Base-by-base conservation (phyloP, 2,797 vertebrate species). In the Pteropus rufus region DNA sequence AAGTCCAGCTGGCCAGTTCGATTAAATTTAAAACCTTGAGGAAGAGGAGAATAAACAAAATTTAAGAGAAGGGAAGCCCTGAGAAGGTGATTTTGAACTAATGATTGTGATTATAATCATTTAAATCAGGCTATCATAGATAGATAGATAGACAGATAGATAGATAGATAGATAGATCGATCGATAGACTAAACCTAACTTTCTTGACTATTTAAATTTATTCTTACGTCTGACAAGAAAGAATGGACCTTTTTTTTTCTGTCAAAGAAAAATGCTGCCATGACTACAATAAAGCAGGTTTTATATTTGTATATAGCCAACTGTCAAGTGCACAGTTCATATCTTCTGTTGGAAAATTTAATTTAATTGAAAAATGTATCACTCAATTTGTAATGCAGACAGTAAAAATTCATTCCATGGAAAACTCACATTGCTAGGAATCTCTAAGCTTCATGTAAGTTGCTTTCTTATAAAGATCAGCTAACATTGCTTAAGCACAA, bases 381-480 rank as follows among this genome's bases (percentile, higher is more conserved):
- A 79, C 52, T 93, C 67, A 34, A 39, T 96, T 69, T 93, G 19
- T 90, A 88, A 70, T 39, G 36, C 69, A 29, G 3, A 49, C 6
- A 67, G 49, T 39, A 87, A 79, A 95, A 87, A 46, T 58, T 29
- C 90, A 10, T 88, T 90, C 62, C 19, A 46, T 82, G n/a, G 24
- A 88, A 93, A 96, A 88, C 18, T 92, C 49, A 76, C 36, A 84
- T 54, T 73, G 19, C 46, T 77, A 88, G 10, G 36, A 73, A 77
- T 54, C 31, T 72, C 73, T 79, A 82, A 41, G 65, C 49, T 89
- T 80, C 58, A 56, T 70, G 24, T 65, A 93, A 90, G 82, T 88
- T 90, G 91, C 84, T 97, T 94, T 93, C 58, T 84, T 85, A 58
- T 87, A 80, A 92, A 88, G 72, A 96, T 94, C 44, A 96, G 23